These are phyloP conservation scores for Penaeus chinensis DNA, from an alignment of 1,140 invertebrate species.

Conservation along the genomic window DNA sequence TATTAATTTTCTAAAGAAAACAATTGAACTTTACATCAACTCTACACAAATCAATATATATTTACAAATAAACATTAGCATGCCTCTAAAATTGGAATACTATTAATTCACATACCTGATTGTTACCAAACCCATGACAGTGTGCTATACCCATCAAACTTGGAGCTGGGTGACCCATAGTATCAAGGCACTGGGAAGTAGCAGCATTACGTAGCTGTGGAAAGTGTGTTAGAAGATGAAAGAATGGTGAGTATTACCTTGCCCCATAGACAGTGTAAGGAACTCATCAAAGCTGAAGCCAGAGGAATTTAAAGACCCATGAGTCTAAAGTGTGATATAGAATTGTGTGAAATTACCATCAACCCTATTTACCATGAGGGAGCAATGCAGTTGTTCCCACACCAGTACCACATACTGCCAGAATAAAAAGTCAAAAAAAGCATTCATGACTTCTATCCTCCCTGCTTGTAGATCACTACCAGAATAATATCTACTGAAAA, in stretches of 20 bases:
- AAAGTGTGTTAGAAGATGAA: constrained; percentile 6
- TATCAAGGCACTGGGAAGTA: constrained; percentile 85
- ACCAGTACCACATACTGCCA: too few relatives aligned
- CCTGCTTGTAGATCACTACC: too few relatives aligned
- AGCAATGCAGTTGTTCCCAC: too few relatives aligned
- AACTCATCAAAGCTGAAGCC: too few relatives aligned
- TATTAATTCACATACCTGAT: constrained; percentile 71
- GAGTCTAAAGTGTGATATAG: too few relatives aligned
- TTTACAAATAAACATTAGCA: background rate
- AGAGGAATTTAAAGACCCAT: too few relatives aligned
- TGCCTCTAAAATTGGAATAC: background rate
- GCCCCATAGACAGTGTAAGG: background rate
- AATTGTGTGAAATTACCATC: too few relatives aligned
- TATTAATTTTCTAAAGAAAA: too few relatives aligned
- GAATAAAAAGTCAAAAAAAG: background rate
- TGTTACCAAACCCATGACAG: constrained; percentile 95
- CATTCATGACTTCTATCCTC: background rate
- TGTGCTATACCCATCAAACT: constrained; percentile 83
- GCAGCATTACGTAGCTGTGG: constrained; percentile 80
- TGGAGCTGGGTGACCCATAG: constrained; percentile 87
- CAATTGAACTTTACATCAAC: too few relatives aligned
- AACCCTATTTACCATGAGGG: too few relatives aligned
- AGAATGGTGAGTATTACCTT: background rate
- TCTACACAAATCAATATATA: background rate
- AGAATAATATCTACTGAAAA: too few relatives aligned